Conservation (phyloP, 2,797 vertebrate genomes). For the Acrocephalus scirpaceus region DNA sequence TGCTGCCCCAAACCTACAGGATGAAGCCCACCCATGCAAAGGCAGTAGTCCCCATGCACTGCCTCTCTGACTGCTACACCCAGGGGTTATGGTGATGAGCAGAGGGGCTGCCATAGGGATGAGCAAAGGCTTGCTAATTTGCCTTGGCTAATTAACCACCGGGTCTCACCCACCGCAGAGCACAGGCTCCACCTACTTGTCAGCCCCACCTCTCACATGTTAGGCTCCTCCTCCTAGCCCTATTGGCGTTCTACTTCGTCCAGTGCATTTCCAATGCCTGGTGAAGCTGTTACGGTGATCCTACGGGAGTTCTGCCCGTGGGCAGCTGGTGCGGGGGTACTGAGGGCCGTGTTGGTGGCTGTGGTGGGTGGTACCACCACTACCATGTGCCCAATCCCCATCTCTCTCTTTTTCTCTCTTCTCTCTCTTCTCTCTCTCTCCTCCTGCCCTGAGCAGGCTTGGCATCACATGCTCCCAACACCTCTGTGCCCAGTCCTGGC, state of each 20-base stretch:
- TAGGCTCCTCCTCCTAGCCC: neutral
- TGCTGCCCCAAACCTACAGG: neutral
- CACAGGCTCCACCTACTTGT: neutral
- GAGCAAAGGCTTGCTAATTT: neutral
- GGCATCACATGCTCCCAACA: neutral
- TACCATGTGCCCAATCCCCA: fast-evolving
- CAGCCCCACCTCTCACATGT: neutral
- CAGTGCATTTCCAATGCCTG: neutral
- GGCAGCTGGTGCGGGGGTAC: neutral
- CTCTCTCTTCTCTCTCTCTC: neutral
- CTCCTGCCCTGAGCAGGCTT: conserved; percentile 11
- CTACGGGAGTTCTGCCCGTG: fast-evolving
- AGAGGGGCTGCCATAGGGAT: fast-evolving
- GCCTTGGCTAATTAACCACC: neutral
- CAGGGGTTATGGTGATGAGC: neutral
- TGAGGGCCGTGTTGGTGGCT: fast-evolving
- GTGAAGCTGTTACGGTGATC: fast-evolving
- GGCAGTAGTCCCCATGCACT: too few relatives aligned
- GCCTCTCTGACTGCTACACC: too few relatives aligned
- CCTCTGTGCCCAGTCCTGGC: neutral
- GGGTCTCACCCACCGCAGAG: fast-evolving
- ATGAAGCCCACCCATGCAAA: neutral
- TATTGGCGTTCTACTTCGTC: neutral
- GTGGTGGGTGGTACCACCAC: neutral
- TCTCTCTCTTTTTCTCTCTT: neutral